phyloP scores from a whole-genome alignment of 1,140 invertebrate species.

The Cotesia vestalis region DNA sequence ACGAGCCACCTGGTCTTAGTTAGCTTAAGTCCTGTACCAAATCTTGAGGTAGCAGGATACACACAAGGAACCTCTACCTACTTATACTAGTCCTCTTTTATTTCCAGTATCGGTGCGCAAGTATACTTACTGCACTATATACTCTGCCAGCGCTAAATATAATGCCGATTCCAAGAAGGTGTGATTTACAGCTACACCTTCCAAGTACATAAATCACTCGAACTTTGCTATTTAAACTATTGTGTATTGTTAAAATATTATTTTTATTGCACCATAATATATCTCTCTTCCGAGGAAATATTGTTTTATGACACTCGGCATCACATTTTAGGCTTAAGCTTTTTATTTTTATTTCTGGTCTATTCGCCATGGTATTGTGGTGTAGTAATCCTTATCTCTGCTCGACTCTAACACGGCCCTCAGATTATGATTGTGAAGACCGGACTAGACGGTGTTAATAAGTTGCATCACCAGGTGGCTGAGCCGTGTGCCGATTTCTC shows the following conservation, averaged over 20 bases:
- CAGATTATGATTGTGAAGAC: background rate
- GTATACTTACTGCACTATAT: too few species aligned
- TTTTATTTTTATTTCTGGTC: background rate
- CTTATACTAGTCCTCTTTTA: slow-evolving; percentile 33
- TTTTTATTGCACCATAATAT: too few species aligned
- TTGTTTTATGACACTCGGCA: too few species aligned
- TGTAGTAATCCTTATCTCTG: too few species aligned
- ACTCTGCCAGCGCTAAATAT: slow-evolving; percentile 28
- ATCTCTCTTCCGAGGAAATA: too few species aligned
- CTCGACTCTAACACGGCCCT: background rate
- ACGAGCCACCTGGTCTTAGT: slow-evolving; percentile 50
- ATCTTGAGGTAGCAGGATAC: slow-evolving; percentile 10
- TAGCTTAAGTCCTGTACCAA: slow-evolving; percentile 9
- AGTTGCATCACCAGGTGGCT: slow-evolving; percentile 20
- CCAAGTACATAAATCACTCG: slow-evolving; percentile 13
- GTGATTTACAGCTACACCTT: slow-evolving; percentile 28
- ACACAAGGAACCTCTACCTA: too few species aligned
- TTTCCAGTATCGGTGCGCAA: background rate
- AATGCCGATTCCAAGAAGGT: slow-evolving; percentile 43
- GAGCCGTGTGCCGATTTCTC: slow-evolving; percentile 25
- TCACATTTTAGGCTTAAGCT: too few species aligned
- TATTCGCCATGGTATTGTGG: too few species aligned
- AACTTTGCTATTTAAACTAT: too few species aligned
- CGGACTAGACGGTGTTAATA: slow-evolving; percentile 28
- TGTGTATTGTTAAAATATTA: too few species aligned